Evolutionary conservation across 2,888 invertebrate species (phyloP), one percentile per base, ranked within the genome.

Genomic region (Rhogogaster chlorosoma): DNA sequence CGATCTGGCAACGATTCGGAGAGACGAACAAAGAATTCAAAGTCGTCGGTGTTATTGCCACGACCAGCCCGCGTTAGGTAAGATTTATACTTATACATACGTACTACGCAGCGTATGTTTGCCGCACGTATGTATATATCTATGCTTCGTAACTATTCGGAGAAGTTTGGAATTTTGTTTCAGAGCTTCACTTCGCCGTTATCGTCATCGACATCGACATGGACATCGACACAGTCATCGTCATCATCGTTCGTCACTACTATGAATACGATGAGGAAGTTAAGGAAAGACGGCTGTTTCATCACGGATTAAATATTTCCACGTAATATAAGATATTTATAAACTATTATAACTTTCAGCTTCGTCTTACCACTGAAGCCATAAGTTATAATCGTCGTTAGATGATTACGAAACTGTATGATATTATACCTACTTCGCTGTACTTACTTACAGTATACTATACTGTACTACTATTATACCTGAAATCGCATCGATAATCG

Each of bases 401-500:
- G n/a, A n/a, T 45, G 10, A 75, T 75, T 75, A 45, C 26, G 22
- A 75, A 45, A 75, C 42, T 45, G 26, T 36, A 45, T 3, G 3
- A 15, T 12, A 15, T 45, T 45, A 45, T 45, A 45, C 10, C 0
- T 1, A 38, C 9, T 0, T 38, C 7, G 7, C 7, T 38, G 12
- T 42, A 42, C 10, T 0, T 9, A 42, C n/a, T n/a, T 42, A 38
- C n/a, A 36, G n/a, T n/a, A n/a, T n/a, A n/a, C n/a, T n/a, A n/a
- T n/a, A n/a, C n/a, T n/a, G n/a, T n/a, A n/a, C n/a, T n/a, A n/a
- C n/a, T n/a, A n/a, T n/a, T n/a, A n/a, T n/a, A n/a, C n/a, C n/a
- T n/a, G 78, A 53, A 78, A 78, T 7, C 45, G 26, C 3, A 10
- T 78, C 53, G 78, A 57, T 78, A 36, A 78, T 78, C 78, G 18